These are phyloP conservation scores for Fulmarus glacialis DNA, from an alignment of 2,113 vertebrate species.

Conservation along the genomic window DNA sequence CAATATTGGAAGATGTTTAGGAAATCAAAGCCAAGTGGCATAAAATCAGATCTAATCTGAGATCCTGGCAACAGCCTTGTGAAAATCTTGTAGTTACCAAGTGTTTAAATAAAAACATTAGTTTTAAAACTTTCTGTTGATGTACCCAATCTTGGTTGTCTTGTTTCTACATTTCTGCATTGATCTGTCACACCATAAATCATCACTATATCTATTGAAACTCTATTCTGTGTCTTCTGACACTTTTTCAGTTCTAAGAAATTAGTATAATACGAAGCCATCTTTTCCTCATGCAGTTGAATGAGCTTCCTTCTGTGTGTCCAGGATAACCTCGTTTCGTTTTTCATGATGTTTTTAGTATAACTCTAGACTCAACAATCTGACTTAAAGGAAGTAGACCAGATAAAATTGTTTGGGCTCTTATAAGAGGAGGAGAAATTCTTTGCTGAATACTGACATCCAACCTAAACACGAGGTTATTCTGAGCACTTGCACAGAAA, in stretches of 20 bases:
- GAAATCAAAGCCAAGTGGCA: neutral
- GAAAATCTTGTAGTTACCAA: neutral
- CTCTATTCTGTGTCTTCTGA: neutral
- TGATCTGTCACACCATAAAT: neutral
- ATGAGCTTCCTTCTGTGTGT: neutral
- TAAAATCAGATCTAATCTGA: constrained; percentile 5
- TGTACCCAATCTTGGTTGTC: neutral
- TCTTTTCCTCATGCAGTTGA: neutral
- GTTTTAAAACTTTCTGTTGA: neutral
- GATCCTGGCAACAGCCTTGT: neutral
- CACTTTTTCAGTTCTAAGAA: neutral
- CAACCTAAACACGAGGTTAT: neutral
- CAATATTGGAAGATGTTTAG: neutral
- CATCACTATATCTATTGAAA: neutral
- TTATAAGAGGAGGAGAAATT: neutral
- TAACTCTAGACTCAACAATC: constrained; percentile 10
- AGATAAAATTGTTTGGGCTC: constrained; percentile 25
- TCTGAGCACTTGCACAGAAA: neutral
- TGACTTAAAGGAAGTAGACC: neutral
- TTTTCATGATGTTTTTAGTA: neutral
- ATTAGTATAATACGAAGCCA: neutral
- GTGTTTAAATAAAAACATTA: neutral
- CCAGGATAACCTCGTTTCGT: neutral
- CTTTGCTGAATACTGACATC: neutral
- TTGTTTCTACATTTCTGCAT: neutral